Percentiles rank a stretch among this genome's conserved stretches.
phyloP scores from a whole-genome alignment of 2,113 vertebrate genomes.

The Taurulus bubalis region DNA sequence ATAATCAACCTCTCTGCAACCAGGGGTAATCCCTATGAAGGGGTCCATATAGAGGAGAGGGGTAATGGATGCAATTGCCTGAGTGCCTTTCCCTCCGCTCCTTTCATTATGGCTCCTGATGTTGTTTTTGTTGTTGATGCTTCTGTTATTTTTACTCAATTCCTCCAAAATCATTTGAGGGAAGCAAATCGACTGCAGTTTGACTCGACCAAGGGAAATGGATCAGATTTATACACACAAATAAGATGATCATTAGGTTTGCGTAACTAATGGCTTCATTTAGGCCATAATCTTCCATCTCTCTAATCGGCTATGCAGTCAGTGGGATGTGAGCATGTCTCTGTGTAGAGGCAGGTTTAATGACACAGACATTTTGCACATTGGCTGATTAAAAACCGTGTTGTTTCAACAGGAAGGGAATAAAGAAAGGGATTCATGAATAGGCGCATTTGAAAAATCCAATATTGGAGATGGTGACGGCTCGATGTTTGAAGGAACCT shows the following conservation, averaged over 20 bases:
- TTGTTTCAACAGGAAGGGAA: constrained; percentile 77
- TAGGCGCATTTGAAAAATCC: constrained; percentile 77
- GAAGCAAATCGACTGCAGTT: constrained; percentile 68
- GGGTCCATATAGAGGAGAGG: constrained; percentile 74
- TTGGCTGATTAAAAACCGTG: constrained; percentile 82
- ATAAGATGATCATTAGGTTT: constrained; percentile 84
- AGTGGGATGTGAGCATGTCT: constrained; percentile 56
- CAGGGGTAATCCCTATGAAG: constrained; percentile 84
- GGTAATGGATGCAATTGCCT: constrained; percentile 80
- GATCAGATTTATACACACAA: constrained; percentile 83
- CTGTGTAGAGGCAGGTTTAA: constrained; percentile 75
- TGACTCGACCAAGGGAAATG: constrained; percentile 76
- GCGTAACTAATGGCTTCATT: constrained; percentile 87
- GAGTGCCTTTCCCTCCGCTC: constrained; percentile 72
- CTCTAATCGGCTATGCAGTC: constrained; percentile 77
- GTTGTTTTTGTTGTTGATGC: constrained; percentile 81
- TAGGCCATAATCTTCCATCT: constrained; percentile 85
- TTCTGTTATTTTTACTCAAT: constrained; percentile 74
- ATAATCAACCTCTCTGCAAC: constrained; percentile 84
- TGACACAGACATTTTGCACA: constrained; percentile 80
- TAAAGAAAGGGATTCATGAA: constrained; percentile 66
- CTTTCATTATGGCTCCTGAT: constrained; percentile 80
- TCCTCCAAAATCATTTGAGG: constrained; percentile 78
- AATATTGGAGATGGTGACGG: constrained; percentile 78
- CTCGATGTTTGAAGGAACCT: constrained; percentile 70